These are phyloP conservation scores for Acleris cristana DNA, from an alignment of 2,888 invertebrate species.

Conservation along the genomic window DNA sequence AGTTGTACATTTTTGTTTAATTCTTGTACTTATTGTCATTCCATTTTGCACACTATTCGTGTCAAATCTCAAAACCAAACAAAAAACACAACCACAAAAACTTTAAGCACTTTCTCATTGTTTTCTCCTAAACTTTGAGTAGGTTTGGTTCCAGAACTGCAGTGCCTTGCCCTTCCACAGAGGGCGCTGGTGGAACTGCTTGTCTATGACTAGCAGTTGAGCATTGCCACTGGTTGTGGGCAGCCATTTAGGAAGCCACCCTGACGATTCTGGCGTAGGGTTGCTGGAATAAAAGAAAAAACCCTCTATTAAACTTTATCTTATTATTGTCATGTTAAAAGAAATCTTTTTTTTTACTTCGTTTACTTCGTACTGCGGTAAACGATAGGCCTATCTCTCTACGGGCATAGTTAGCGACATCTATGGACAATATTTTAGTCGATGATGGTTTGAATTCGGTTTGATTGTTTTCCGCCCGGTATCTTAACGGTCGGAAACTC, in stretches of 20 bases:
- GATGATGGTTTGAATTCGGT: too few relatives aligned
- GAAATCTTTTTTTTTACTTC: too few relatives aligned
- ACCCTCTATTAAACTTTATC: not conserved
- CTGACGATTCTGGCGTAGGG: slow-evolving; percentile 56
- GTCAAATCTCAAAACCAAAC: not conserved
- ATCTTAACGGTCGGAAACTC: too few relatives aligned
- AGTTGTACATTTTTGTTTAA: too few relatives aligned
- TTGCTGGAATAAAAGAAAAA: slow-evolving; percentile 56
- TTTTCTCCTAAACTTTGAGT: slow-evolving; percentile 67
- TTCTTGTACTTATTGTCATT: too few relatives aligned
- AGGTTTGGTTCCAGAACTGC: slow-evolving; percentile 65
- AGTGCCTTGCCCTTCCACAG: slow-evolving; percentile 61
- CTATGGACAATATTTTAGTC: too few relatives aligned
- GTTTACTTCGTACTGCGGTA: not conserved
- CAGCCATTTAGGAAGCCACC: slow-evolving; percentile 56
- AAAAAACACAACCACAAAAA: not conserved
- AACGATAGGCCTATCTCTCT: too few relatives aligned
- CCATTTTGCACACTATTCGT: too few relatives aligned
- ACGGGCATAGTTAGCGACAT: too few relatives aligned
- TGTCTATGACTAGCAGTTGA: slow-evolving; percentile 58
- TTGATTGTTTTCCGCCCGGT: too few relatives aligned
- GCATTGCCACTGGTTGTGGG: slow-evolving; percentile 52
- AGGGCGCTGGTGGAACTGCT: slow-evolving; percentile 51
- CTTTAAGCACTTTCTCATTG: slow-evolving; percentile 19
- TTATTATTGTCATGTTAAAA: not conserved